Percentiles rank a stretch among this genome's conserved stretches.
These are phyloP conservation scores for Drosophila baimaii DNA, from an alignment of 1,140 invertebrate genomes.

Conservation along the genomic window DNA sequence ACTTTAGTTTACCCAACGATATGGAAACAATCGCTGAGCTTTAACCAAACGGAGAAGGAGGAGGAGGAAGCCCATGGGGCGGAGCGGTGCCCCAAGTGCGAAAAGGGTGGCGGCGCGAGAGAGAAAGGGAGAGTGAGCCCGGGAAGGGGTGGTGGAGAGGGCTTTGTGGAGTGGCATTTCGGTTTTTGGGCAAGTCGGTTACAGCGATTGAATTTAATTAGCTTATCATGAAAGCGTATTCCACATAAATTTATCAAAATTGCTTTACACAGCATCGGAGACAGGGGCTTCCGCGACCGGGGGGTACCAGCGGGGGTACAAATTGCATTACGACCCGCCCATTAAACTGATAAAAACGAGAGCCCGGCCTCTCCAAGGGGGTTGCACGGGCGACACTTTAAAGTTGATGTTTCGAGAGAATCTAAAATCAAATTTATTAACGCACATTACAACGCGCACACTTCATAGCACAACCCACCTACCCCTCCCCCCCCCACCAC, in stretches of 20 bases:
- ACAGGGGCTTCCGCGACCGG: conserved; percentile 1
- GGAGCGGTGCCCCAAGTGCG: not conserved
- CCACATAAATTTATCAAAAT: conserved; percentile 83
- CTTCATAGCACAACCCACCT: conserved; percentile 57
- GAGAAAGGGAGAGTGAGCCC: too few species aligned
- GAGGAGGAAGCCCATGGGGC: not conserved
- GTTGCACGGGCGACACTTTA: conserved; percentile 65
- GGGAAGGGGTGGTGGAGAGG: too few species aligned
- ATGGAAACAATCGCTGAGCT: conserved; percentile 70
- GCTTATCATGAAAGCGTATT: conserved; percentile 83
- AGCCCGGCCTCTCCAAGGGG: conserved; percentile 6
- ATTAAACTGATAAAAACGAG: conserved; percentile 82
- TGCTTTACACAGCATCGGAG: conserved; percentile 74
- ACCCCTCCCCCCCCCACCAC: not conserved
- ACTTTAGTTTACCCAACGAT: conserved; percentile 61
- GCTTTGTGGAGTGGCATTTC: conserved; percentile 44
- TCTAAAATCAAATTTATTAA: conserved; percentile 82
- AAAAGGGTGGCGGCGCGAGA: not conserved
- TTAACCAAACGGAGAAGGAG: conserved; percentile 40
- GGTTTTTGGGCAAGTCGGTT: conserved; percentile 76
- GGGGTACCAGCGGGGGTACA: conserved; percentile 17
- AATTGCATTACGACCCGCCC: conserved; percentile 79
- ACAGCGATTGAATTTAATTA: conserved; percentile 83
- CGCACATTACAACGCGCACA: conserved; percentile 76
- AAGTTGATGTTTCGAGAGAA: conserved; percentile 70